Evolutionary conservation across 2,888 invertebrate genomes (phyloP).

Genomic region (Drosophila tripunctata): DNA sequence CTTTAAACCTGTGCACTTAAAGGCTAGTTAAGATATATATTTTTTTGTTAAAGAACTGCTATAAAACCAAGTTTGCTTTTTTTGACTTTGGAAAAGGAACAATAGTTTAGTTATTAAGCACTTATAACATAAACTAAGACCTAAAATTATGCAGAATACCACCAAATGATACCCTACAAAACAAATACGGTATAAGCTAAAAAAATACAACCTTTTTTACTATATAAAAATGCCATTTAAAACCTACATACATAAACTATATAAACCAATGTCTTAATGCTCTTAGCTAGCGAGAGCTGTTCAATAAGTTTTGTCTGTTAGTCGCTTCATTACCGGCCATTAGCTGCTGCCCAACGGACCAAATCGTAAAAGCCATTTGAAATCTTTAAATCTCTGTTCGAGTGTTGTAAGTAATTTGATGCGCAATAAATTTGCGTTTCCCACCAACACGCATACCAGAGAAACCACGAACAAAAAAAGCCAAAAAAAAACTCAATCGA

Average conservation of each 20-base stretch:
- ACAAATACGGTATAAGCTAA: background rate
- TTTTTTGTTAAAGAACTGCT: too few species aligned
- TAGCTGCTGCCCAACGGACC: conserved; percentile 55
- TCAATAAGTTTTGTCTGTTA: conserved; percentile 38
- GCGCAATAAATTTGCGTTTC: conserved; percentile 74
- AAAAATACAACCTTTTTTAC: too few species aligned
- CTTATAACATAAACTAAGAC: too few species aligned
- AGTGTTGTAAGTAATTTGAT: conserved; percentile 71
- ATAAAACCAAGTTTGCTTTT: too few species aligned
- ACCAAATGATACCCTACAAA: background rate
- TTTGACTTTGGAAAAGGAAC: too few species aligned
- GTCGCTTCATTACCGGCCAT: conserved; percentile 66
- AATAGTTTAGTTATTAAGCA: too few species aligned
- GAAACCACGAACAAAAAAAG: conserved; percentile 6
- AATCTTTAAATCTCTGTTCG: conserved; percentile 20
- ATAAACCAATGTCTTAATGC: conserved; percentile 15
- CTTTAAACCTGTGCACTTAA: too few species aligned
- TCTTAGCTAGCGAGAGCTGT: conserved; percentile 16
- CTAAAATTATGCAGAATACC: too few species aligned
- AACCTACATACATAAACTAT: too few species aligned
- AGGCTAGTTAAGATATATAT: too few species aligned
- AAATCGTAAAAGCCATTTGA: conserved; percentile 15
- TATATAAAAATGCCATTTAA: too few species aligned
- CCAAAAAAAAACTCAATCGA: conserved; percentile 10
- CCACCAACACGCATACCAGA: conserved; percentile 53